phyloP scores from a whole-genome alignment of 2,888 invertebrate genomes.

The Lithodes maja region DNA sequence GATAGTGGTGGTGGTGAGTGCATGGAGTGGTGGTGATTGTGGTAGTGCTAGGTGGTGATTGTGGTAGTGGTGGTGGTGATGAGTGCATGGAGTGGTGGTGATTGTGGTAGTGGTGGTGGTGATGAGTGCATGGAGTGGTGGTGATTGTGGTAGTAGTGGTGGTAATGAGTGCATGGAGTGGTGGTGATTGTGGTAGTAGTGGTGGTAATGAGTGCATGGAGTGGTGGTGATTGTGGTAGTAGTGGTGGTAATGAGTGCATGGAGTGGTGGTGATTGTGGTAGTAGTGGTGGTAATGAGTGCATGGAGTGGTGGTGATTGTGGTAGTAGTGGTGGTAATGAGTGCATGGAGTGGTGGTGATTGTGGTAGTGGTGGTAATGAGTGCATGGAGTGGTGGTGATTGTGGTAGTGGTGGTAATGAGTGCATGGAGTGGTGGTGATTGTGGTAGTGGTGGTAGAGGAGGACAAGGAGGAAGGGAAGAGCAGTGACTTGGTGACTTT shows the following conservation, averaged over 20 bases:
- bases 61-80: too few species aligned
- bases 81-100: too few species aligned
- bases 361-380: not conserved
- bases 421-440: slow-evolving; percentile 5
- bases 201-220: not conserved
- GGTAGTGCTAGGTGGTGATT: too few species aligned
- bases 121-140: not conserved
- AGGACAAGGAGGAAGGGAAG: slow-evolving; percentile 47
- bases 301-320: not conserved
- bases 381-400: not conserved
- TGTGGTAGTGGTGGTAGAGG: slow-evolving; percentile 24
- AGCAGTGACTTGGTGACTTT: slow-evolving; percentile 69
- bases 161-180: not conserved
- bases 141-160: slow-evolving; percentile 4
- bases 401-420: slow-evolving; percentile 33
- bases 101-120: not conserved
- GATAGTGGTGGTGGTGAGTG: not conserved
- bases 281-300: not conserved
- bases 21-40: too few species aligned
- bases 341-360: not conserved
- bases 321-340: not conserved
- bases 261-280: not conserved
- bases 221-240: slow-evolving; percentile 1
- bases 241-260: too few species aligned
- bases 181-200: slow-evolving; percentile 23